A percentile compares a stretch with the other conserved stretches of the same genome.
Conservation (phyloP, 2,113 vertebrate genomes). For the Anseranas semipalmata region DNA sequence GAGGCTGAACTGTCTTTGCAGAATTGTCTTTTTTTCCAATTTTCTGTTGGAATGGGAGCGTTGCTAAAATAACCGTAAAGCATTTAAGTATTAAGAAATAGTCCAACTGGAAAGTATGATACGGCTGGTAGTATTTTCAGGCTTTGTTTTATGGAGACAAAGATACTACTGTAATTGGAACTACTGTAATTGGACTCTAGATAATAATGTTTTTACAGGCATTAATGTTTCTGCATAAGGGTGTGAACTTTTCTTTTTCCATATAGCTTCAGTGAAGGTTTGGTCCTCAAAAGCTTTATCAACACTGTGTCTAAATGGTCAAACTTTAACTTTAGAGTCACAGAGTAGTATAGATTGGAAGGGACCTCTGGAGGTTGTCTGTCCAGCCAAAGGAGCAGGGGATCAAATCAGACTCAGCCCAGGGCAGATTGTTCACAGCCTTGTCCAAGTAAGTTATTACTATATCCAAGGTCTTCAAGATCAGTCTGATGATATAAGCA, state of each 20-base stretch:
- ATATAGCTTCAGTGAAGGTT: not conserved
- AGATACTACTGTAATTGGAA: not conserved
- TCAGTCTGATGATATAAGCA: not conserved
- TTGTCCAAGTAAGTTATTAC: not conserved
- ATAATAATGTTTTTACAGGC: not conserved
- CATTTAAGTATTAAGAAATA: not conserved
- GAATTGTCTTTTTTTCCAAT: not conserved
- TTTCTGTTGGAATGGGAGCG: not conserved
- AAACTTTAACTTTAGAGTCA: not conserved
- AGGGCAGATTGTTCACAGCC: not conserved
- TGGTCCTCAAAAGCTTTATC: not conserved
- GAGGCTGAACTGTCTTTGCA: not conserved
- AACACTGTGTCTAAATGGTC: not conserved
- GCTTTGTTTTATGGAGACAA: not conserved
- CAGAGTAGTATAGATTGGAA: not conserved
- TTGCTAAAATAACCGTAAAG: not conserved
- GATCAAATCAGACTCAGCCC: not conserved
- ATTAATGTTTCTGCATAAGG: not conserved
- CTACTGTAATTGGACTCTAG: not conserved
- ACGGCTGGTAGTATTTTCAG: not conserved
- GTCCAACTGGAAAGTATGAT: not conserved
- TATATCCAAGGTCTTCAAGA: not conserved
- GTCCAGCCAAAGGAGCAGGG: not conserved
- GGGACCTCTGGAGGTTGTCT: not conserved
- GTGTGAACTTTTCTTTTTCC: not conserved